Evolutionary conservation across 1,140 invertebrate species (phyloP).

Genomic region (Drosophila equinoxialis): DNA sequence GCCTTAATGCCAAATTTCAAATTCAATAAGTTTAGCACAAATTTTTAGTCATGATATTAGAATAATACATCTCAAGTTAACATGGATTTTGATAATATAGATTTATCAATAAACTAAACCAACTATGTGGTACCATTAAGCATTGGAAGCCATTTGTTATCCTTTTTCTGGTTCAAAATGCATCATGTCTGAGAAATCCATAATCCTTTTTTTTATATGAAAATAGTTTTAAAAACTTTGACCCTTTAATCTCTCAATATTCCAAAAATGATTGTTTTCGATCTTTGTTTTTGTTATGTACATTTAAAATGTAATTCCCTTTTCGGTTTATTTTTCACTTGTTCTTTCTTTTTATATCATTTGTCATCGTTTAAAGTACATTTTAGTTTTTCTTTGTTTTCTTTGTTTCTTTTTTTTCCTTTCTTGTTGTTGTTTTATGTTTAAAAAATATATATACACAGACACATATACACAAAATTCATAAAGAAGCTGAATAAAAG

Average conservation of each 20-base stretch:
- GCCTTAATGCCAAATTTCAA: conserved; percentile 1
- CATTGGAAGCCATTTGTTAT: no score
- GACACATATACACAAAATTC: conserved; percentile 54
- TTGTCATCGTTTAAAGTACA: conserved; percentile 21
- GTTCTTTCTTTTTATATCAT: conserved; percentile 15
- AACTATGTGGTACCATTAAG: no score
- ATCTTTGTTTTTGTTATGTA: conserved; percentile 29
- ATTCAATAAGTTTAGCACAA: conserved; percentile 23
- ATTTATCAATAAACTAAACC: no score
- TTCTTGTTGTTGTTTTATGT: conserved; percentile 15
- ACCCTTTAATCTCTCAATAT: no score
- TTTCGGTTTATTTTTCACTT: conserved; percentile 73
- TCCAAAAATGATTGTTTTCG: not conserved
- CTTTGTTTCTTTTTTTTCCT: conserved; percentile 19
- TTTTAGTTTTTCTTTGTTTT: not conserved
- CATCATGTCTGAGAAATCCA: no score
- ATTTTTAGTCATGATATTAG: conserved; percentile 27
- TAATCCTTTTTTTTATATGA: no score
- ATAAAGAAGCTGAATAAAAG: conserved; percentile 45
- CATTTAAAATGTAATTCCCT: conserved; percentile 79
- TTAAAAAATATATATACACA: conserved; percentile 58
- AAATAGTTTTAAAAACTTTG: no score
- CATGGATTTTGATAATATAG: not conserved
- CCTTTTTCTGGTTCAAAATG: no score
- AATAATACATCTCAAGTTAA: not conserved